Base-by-base conservation (phyloP, 2,888 invertebrate species). In the Temnothorax rugatulus region DNA sequence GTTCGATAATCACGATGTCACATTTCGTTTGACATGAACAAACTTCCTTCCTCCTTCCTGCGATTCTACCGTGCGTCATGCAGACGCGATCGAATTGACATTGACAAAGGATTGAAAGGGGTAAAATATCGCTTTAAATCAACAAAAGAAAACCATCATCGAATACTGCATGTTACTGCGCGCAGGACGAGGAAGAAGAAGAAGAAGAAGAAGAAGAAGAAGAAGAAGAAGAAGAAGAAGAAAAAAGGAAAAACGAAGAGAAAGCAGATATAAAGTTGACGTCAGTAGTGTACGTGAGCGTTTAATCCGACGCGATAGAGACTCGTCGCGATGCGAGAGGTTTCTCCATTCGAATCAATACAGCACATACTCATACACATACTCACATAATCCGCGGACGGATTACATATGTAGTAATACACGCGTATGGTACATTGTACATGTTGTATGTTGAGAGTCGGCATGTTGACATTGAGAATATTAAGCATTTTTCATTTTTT, bases 341-440 rank as follows among this genome's bases (percentile, higher is more conserved):
- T 93, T 94, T 94, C 94, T 92, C 91, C 90, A 93, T 93, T 93
- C 91, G 91, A 93, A 93, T 93, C 93, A 92, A 93, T 93, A 93
- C 93, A 90, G 92, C 92, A 93, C 89, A 90, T 91, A 89, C 90
- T 71, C 59, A 38, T 79, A 88, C 91, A 83, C 82, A 69, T 66
- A 73, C 61, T 47, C 74, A 54, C 59, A 21, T 74, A 77, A 77
- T 77, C 61, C 69, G 69, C n/a, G 79, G 21, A 83, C 15, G 9
- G 29, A 29, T 29, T 88, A 77, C 52, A 61, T 85, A 82, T 87
- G 82, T 84, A 81, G 71, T 87, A 87, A 82, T 81, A 85, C 79
- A 63, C 34, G 77, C 77, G 64, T 87, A 61, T 74, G 38, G 85
- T 63, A 41, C 41, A 34, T 34, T 34, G 7, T 41, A 8, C 8